phyloP scores from a whole-genome alignment of 2,888 invertebrate genomes.

The Chromoteleia sp. region DNA sequence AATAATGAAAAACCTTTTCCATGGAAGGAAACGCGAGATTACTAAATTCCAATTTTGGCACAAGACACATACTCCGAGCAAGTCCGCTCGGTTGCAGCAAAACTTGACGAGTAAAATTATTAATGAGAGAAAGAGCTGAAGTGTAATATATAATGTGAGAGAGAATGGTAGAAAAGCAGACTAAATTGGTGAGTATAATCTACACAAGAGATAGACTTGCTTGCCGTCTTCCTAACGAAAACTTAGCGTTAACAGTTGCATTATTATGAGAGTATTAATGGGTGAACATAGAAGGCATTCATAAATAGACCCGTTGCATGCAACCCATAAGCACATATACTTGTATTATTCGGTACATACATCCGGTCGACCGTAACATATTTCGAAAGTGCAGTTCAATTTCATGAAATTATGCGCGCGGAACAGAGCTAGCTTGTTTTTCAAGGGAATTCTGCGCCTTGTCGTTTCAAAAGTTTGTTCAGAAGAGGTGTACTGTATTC shows the following conservation, averaged over 20 bases:
- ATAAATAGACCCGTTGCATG: constrained; percentile 37
- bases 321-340: constrained; percentile 44
- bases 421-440: constrained; percentile 55
- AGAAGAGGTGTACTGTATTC: constrained; percentile 32
- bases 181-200: constrained; percentile 15
- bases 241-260: constrained; percentile 72
- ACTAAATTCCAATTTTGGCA: constrained; percentile 25
- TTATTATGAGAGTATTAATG: constrained; percentile 66
- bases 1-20: constrained; percentile 3
- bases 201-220: constrained; percentile 28
- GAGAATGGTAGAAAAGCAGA: neutral
- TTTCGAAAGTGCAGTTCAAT: constrained; percentile 53
- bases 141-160: constrained; percentile 26
- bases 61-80: neutral
- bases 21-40: constrained; percentile 8
- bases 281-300: constrained; percentile 17
- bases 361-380: constrained; percentile 42
- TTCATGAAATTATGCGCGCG: constrained; percentile 68
- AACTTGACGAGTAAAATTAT: constrained; percentile 39
- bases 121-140: constrained; percentile 23
- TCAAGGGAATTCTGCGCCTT: constrained; percentile 35
- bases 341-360: constrained; percentile 57
- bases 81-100: constrained; percentile 5
- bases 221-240: constrained; percentile 32
- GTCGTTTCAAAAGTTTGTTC: constrained; percentile 45